A percentile compares a stretch with the other conserved stretches of the same genome.
Conservation (phyloP, 2,888 invertebrate species). For the Temnothorax ravouxi region DNA sequence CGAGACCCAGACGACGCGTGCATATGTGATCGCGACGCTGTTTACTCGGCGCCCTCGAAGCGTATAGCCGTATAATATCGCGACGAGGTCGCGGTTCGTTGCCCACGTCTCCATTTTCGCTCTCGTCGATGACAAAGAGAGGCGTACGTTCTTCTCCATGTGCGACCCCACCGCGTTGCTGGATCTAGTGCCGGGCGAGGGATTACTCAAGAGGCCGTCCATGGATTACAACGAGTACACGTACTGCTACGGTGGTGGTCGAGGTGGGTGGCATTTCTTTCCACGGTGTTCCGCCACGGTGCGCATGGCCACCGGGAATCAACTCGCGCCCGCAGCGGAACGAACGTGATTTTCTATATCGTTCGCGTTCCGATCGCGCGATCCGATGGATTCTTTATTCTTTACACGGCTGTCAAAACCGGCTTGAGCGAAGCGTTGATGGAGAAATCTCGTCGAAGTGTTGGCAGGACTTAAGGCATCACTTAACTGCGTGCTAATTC, state of each 20-base stretch:
- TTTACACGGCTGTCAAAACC: conserved; percentile 10
- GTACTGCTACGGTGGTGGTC: conserved; percentile 85
- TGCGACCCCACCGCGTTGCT: conserved; percentile 84
- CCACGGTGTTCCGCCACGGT: conserved; percentile 31
- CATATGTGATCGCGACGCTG: conserved; percentile 24
- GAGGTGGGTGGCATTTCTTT: conserved; percentile 82
- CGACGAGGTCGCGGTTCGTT: background rate
- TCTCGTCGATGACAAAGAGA: conserved; percentile 66
- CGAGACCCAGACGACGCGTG: conserved; percentile 35
- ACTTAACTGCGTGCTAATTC: background rate
- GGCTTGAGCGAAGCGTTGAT: background rate
- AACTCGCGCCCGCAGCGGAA: conserved; percentile 51
- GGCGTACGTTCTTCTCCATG: conserved; percentile 72
- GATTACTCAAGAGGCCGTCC: conserved; percentile 84
- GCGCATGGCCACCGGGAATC: conserved; percentile 27
- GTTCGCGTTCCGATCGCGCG: conserved; percentile 30
- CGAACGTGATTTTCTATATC: conserved; percentile 52
- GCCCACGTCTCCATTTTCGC: conserved; percentile 27
- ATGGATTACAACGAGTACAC: conserved; percentile 86
- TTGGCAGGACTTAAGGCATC: background rate
- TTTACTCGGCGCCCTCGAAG: conserved; percentile 24
- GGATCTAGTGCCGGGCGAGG: conserved; percentile 84
- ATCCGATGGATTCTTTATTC: conserved; percentile 7
- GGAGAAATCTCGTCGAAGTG: background rate
- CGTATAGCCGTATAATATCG: background rate